Evolutionary conservation across 1,140 invertebrate genomes (phyloP), one percentile per base, ranked within the genome.

Genomic region (Gonatopus flavifemur): DNA sequence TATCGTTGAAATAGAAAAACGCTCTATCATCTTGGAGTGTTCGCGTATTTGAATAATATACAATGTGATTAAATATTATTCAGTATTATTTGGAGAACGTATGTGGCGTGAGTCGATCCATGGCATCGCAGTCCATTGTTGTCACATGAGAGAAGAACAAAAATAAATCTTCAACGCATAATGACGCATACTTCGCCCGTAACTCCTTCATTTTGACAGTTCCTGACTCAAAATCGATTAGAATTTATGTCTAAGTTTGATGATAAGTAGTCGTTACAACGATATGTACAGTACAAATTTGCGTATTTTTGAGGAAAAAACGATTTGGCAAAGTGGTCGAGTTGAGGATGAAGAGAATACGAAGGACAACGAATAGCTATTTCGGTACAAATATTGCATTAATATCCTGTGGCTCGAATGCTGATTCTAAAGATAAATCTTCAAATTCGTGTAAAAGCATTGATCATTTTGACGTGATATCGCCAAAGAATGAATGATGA

Each of bases 291-390:
- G 21, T 19, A 19, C 9, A 36, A 36, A 6, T 36, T 36, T 19
- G 18, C 35, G 35, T 19, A 12, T 36, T 36, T 8, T 15, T 12
- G 21, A n/a, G n/a, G n/a, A 37, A 37, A 36, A 31, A 40, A 5
- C 21, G 24, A 21, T 37, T 49, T 52, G 39, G 44, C 49, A 56
- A 52, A 45, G 31, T 35, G 46, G 24, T 35, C 37, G 22, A 38
- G 51, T 21, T 30, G 32, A 56, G 30, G 48, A 65, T 33, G 41
- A 49, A 48, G 16, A 44, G 20, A 21, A 20, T n/a, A 28, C 38
- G 57, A 60, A 65, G 54, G 54, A 58, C 49, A 49, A 13, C 44
- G 31, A n/a, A n/a, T 10, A 36, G 46, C 46, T 65, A 61, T 63
- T 60, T 63, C 36, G 31, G 52, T 50, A 38, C 15, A 59, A 51